A percentile compares a stretch with the other conserved stretches of the same genome.
These are phyloP conservation scores for Bedellia somnulentella DNA, from an alignment of 2,888 invertebrate genomes.

Conservation along the genomic window DNA sequence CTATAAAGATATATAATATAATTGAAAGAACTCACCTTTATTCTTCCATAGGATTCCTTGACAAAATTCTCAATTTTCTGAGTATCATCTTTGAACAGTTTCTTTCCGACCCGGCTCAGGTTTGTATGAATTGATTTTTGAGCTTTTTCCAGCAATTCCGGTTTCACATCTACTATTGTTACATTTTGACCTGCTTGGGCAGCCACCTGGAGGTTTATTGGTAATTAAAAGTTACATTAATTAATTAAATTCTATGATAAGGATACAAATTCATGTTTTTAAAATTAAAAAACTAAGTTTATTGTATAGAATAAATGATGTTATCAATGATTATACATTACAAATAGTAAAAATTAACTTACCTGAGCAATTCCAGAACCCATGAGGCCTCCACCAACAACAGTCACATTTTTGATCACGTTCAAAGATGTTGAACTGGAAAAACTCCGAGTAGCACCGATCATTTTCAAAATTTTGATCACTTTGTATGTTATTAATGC, in stretches of 20 bases:
- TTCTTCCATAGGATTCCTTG: constrained; percentile 58
- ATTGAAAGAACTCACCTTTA: constrained; percentile 54
- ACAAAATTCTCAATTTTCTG: constrained; percentile 68
- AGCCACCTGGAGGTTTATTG: constrained; percentile 63
- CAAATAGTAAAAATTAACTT: too few relatives aligned
- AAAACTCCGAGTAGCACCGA: constrained; percentile 20
- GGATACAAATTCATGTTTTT: too few relatives aligned
- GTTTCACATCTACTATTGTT: constrained; percentile 75
- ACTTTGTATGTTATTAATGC: not conserved
- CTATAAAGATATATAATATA: too few relatives aligned
- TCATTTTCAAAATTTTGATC: not conserved
- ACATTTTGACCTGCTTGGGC: constrained; percentile 84
- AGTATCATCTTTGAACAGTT: constrained; percentile 69
- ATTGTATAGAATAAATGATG: too few relatives aligned
- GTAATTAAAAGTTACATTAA: not conserved
- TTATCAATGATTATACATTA: too few relatives aligned
- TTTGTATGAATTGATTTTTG: constrained; percentile 69
- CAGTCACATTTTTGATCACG: constrained; percentile 76
- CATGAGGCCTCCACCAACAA: constrained; percentile 89
- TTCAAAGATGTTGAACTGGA: constrained; percentile 42
- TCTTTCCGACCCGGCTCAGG: constrained; percentile 77
- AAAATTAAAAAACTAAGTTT: too few relatives aligned
- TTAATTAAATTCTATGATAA: not conserved
- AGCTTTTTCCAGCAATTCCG: constrained; percentile 72
- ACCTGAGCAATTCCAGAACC: constrained; percentile 91